Evolutionary conservation across 1,140 invertebrate species (phyloP), one percentile per base, ranked within the genome.

Genomic region (Ips nitidus): DNA sequence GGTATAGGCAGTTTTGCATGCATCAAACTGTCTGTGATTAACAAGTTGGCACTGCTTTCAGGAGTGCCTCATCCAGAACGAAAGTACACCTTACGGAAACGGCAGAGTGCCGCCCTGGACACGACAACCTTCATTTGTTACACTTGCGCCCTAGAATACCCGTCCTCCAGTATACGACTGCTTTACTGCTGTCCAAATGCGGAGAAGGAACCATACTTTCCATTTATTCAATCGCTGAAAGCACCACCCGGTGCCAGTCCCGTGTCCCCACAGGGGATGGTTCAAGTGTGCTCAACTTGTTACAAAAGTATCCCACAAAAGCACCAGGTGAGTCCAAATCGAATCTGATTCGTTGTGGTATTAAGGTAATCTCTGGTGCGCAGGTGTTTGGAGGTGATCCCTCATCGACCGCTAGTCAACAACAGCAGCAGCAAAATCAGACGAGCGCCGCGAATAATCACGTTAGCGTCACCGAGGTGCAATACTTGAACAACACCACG

Each of bases 121-220:
- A 84, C 86, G 1, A 89, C 91, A 7, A 91, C 87, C 65, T 94
- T 94, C 80, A 89, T 94, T 41, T 96, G 94, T 83, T 96, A 94
- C 80, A 93, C 92, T 55, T 96, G 94, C 83, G 90, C 91, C 39
- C 84, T 89, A 70, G 88, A 91, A 78, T 90, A 90, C 78, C 87
- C 89, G 66, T 91, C 89, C 36, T 89, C 89, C 78, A 85, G 88
- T 84, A 82, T 93, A 82, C 82, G 91, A 75, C 81, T 94, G 59
- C 83, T 95, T n/a, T 94, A 93, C 80, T 93, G 92, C 79, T 90
- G 90, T 78, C 85, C 89, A 45, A 94, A 94, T 83, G 86, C 90
- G 1, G 92, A 93, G 76, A 85, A 89, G 64, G 93, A 96, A 79
- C 90, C 92, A 38, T 95, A 91, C 81, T 96, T 92, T 83, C 92